Evolutionary conservation across 2,113 vertebrate species (phyloP).

Genomic region (Charina bottae): DNA sequence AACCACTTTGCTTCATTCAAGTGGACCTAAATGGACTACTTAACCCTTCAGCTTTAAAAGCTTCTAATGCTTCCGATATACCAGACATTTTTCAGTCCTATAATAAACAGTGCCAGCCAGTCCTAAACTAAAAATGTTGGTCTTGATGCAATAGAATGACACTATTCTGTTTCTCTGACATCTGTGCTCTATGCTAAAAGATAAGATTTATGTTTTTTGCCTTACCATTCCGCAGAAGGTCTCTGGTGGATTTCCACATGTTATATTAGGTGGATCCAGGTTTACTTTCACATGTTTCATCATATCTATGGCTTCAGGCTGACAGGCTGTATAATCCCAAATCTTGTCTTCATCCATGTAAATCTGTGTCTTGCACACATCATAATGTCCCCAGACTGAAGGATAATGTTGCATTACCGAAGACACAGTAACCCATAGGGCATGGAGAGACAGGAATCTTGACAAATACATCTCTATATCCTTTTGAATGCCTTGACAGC

Average conservation of each 20-base stretch:
- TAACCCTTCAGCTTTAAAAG: background rate
- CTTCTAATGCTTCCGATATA: background rate
- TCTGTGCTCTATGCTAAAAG: conserved; percentile 6
- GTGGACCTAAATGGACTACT: conserved; percentile 9
- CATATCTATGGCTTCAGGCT: conserved; percentile 96
- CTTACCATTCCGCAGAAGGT: conserved; percentile 98
- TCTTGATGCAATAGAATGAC: background rate
- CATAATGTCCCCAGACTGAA: conserved; percentile 95
- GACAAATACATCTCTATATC: conserved; percentile 90
- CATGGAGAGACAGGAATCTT: conserved; percentile 86
- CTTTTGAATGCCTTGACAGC: conserved; percentile 58
- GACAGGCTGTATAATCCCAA: conserved; percentile 99
- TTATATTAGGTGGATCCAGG: conserved; percentile 94
- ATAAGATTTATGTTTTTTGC: conserved; percentile 41
- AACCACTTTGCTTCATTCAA: background rate
- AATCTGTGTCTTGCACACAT: conserved; percentile 94
- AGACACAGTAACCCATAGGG: conserved; percentile 87
- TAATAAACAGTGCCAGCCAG: background rate
- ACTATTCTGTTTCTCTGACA: conserved; percentile 24
- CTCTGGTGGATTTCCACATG: conserved; percentile 95
- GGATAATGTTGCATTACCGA: conserved; percentile 93
- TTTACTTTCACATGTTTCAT: conserved; percentile 94
- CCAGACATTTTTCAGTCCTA: conserved; percentile 23
- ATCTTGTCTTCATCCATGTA: conserved; percentile 94
- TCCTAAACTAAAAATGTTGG: conserved; percentile 26